A percentile compares a stretch with the other conserved stretches of the same genome.
Conservation (phyloP, 2,888 invertebrate genomes). For the Limnephilus lunatus region DNA sequence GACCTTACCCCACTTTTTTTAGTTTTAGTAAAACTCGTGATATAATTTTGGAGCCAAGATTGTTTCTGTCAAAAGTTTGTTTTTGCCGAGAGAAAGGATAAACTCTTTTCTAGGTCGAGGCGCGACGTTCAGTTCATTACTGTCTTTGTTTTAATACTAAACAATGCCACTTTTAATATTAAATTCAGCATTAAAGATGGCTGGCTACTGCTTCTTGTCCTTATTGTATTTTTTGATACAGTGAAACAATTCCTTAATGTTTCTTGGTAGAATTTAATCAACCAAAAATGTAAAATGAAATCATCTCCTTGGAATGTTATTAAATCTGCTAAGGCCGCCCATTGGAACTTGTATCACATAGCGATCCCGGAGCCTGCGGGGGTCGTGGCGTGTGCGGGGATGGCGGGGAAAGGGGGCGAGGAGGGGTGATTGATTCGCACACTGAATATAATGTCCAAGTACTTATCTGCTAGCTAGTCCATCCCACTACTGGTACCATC, state of each 20-base stretch:
- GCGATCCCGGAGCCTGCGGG: background rate
- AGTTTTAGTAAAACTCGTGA: background rate
- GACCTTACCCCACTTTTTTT: too few relatives aligned
- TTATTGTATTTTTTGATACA: slow-evolving; percentile 12
- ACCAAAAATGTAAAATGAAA: slow-evolving; percentile 26
- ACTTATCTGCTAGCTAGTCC: background rate
- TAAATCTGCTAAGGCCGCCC: slow-evolving; percentile 15
- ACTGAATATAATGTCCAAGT: background rate
- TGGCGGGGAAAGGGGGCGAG: background rate
- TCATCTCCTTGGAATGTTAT: slow-evolving; percentile 29
- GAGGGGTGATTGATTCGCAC: background rate
- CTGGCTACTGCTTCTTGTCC: background rate
- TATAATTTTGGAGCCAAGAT: background rate
- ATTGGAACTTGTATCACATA: background rate
- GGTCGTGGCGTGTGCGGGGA: background rate
- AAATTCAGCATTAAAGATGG: background rate
- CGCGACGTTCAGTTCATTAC: background rate
- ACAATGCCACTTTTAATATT: background rate
- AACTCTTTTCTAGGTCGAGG: background rate
- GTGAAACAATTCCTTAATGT: slow-evolving; percentile 6
- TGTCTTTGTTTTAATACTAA: background rate
- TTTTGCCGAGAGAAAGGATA: background rate
- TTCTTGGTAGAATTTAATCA: slow-evolving; percentile 14
- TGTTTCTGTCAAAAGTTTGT: background rate
- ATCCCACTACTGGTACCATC: background rate